These are phyloP conservation scores for Eumerus sabulonum DNA, from an alignment of 2,888 invertebrate species.

Conservation along the genomic window DNA sequence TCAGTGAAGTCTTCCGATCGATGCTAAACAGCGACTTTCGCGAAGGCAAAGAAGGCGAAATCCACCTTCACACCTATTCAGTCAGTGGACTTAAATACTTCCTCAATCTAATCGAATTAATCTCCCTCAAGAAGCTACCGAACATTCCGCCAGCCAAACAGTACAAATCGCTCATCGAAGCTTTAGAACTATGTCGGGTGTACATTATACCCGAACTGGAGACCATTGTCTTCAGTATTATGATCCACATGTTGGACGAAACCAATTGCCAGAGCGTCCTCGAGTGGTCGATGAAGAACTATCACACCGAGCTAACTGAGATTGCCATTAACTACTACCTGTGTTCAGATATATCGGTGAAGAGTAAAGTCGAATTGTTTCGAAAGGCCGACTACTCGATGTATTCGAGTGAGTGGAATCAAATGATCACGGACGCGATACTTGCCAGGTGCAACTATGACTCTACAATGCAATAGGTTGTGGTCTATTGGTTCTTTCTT, in stretches of 20 bases:
- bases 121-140: constrained; percentile 69
- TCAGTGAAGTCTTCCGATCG: constrained; percentile 78
- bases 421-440: constrained; percentile 77
- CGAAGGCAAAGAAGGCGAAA: constrained; percentile 77
- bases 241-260: constrained; percentile 74
- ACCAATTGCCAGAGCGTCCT: constrained; percentile 76
- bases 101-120: constrained; percentile 75
- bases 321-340: constrained; percentile 78
- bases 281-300: constrained; percentile 78
- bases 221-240: constrained; percentile 72
- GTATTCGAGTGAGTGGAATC: constrained; percentile 77
- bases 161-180: constrained; percentile 76
- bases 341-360: constrained; percentile 73
- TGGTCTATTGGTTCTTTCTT: neutral
- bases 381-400: constrained; percentile 76
- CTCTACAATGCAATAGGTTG: neutral
- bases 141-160: constrained; percentile 73
- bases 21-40: constrained; percentile 78
- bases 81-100: constrained; percentile 77
- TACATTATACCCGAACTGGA: constrained; percentile 78
- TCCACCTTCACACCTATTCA: constrained; percentile 76
- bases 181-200: constrained; percentile 78
- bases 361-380: constrained; percentile 75
- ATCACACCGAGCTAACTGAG: constrained; percentile 77
- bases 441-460: constrained; percentile 73